phyloP scores from a whole-genome alignment of 1,140 invertebrate genomes.

The Macrobrachium rosenbergii region DNA sequence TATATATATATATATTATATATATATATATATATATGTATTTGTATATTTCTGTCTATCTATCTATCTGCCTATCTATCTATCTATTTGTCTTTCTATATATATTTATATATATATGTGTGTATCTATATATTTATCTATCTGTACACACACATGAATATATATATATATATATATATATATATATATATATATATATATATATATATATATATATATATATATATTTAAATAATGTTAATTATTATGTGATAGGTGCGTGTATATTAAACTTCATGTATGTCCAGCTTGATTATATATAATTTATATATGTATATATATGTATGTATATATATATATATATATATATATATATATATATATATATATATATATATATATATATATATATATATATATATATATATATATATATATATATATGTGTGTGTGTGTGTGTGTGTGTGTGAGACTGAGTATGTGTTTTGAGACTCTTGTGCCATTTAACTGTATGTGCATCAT shows the following conservation, averaged over 20 bases:
- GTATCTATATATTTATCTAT: neutral
- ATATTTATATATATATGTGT: neutral
- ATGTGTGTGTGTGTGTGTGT: constrained; percentile 2
- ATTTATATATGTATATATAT: too few species aligned
- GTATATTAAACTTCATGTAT: too few species aligned
- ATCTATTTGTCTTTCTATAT: neutral
- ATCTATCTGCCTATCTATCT: neutral
- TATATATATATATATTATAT: constrained; percentile 16
- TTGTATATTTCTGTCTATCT: neutral
- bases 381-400: neutral
- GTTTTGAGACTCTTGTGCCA: too few species aligned
- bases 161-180: constrained; percentile 31
- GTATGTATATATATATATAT: constrained; percentile 7
- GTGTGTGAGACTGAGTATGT: too few species aligned
- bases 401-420: constrained; percentile 23
- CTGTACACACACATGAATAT: neutral
- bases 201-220: constrained; percentile 45
- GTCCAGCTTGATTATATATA: too few species aligned
- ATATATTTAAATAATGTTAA: constrained; percentile 10
- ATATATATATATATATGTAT: constrained; percentile 14
- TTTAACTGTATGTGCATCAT: too few species aligned
- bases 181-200: constrained; percentile 49
- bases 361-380: constrained; percentile 20
- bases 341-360: constrained; percentile 16
- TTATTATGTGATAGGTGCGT: neutral